Evolutionary conservation across 2,888 invertebrate genomes (phyloP).

Genomic region (Troilus luridus): DNA sequence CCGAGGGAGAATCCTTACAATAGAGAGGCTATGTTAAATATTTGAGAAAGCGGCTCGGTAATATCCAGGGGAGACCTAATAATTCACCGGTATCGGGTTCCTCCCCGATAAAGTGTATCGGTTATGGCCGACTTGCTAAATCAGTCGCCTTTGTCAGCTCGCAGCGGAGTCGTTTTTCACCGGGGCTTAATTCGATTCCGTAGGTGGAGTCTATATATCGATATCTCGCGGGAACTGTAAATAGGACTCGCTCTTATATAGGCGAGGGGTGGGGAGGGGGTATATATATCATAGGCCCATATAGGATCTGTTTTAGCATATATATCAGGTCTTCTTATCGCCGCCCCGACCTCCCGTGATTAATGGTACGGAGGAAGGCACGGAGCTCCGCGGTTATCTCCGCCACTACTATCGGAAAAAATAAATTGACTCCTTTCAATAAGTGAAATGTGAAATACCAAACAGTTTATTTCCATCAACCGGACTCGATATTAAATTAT

Average conservation of each 20-base stretch:
- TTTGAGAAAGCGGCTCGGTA: constrained; percentile 34
- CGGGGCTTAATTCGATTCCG: constrained; percentile 32
- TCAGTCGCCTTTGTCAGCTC: constrained; percentile 38
- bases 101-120: constrained; percentile 30
- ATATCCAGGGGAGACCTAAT: constrained; percentile 20
- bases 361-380: not conserved
- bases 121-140: constrained; percentile 27
- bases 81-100: constrained; percentile 39
- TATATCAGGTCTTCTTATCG: constrained; percentile 34
- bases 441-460: not conserved
- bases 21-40: constrained; percentile 24
- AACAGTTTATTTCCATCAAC: not conserved
- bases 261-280: not conserved
- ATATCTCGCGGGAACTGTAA: constrained; percentile 41
- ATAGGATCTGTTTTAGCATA: constrained; percentile 40
- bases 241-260: constrained; percentile 25
- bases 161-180: constrained; percentile 28
- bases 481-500: no score
- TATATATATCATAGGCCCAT: constrained; percentile 22
- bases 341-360: not conserved
- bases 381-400: not conserved
- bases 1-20: not conserved
- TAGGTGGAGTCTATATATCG: constrained; percentile 38
- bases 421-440: constrained; percentile 29
- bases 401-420: not conserved